Evolutionary conservation across 2,797 vertebrate species (phyloP), one percentile per base, ranked within the genome.

Genomic region (Bradypodion ventrale): DNA sequence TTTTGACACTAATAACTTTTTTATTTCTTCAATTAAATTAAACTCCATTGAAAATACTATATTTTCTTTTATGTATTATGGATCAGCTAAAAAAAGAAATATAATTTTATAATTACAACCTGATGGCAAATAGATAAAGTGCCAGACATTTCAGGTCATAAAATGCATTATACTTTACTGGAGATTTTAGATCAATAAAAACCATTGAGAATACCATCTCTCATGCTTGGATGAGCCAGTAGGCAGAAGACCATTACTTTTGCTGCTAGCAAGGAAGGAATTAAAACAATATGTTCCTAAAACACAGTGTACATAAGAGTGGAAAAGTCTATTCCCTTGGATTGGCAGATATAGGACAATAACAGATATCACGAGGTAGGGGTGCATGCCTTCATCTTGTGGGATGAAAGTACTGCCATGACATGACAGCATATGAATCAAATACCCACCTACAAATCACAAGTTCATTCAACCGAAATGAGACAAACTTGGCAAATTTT

Each of bases 11-110:
- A 0, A 0, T 82, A 4, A 42, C n/a, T n/a, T 73, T 77, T 73
- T 40, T 52, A 40, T 65, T 74, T 56, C 29, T 42, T 12, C 0
- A 69, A 32, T 62, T 29, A 56, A 10, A 74, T 72, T 86, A 21
- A 89, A 89, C 81, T 37, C 0, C 0, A 40, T 83, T 77, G 27
- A 80, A 90, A 87, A 44, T 2, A n/a, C 1, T 63, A 62, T n/a
- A 49, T 42, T 2, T 7, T 5, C 49, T 1, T 78, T 83, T 80
- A 80, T 6, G 5, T 74, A 13, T 25, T 80, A 82, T 1, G 78
- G 7, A 56, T 85, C 52, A 76, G 72, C 1, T 80, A 5, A 65
- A 37, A 78, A 66, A 83, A 68, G 2, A 86, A 81, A 79, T 78
- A 27, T 1, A 75, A 49, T 80, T 87, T 82, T 79, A 82, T 84